Evolutionary conservation across 2,888 invertebrate species (phyloP).

Genomic region (Thymelicus acteon): DNA sequence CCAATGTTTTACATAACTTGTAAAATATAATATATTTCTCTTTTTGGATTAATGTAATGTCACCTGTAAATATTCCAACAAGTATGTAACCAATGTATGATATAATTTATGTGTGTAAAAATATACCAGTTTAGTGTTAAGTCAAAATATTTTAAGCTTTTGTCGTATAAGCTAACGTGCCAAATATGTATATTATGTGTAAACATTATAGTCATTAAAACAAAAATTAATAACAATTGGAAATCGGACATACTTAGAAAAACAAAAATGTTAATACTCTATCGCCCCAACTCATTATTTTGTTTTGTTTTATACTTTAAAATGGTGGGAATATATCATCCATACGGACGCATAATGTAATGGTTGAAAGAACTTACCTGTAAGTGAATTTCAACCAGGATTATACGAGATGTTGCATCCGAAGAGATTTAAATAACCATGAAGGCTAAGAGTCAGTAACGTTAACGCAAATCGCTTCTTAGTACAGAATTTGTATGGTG

Average conservation of each 20-base stretch:
- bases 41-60: neutral
- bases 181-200: constrained; percentile 19
- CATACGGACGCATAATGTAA: too few relatives aligned
- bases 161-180: constrained; percentile 16
- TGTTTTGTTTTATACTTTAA: too few relatives aligned
- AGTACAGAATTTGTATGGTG: too few relatives aligned
- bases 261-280: neutral
- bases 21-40: neutral
- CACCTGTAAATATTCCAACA: constrained; percentile 16
- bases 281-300: too few relatives aligned
- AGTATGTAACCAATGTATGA: neutral
- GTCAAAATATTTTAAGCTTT: neutral
- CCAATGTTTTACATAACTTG: neutral
- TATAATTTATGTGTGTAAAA: constrained; percentile 20
- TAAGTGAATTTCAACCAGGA: too few relatives aligned
- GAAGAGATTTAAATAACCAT: too few relatives aligned
- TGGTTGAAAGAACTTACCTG: too few relatives aligned
- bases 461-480: too few relatives aligned
- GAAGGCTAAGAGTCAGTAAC: too few relatives aligned
- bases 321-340: too few relatives aligned
- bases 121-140: neutral
- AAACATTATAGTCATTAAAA: too few relatives aligned
- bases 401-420: too few relatives aligned
- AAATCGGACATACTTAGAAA: neutral
- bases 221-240: neutral